Percentiles rank a stretch among this genome's conserved stretches.
Evolutionary conservation across 2,113 vertebrate species (phyloP).

Genomic region (Mandrillus leucophaeus): DNA sequence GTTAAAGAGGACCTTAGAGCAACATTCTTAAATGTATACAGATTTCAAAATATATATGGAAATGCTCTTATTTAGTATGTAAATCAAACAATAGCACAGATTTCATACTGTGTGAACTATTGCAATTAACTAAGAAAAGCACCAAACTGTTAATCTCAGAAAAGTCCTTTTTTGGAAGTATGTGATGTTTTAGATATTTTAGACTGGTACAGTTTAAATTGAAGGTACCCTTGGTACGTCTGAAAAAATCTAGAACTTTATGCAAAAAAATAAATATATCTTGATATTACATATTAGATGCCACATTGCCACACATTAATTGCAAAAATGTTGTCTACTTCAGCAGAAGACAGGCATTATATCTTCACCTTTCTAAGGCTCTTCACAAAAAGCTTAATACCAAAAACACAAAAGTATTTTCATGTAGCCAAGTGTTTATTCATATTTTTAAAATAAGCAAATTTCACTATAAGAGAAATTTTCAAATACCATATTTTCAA

Average conservation of each 20-base stretch:
- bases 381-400: background rate
- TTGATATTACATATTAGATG: background rate
- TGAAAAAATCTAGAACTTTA: background rate
- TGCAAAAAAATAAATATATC: background rate
- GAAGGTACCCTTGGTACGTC: background rate
- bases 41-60: too few species aligned
- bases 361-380: background rate
- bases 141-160: background rate
- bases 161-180: background rate
- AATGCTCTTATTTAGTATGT: background rate
- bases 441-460: background rate
- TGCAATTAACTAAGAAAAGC: background rate
- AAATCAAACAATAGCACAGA: background rate
- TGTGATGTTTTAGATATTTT: background rate
- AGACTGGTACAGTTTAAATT: background rate
- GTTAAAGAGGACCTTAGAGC: background rate
- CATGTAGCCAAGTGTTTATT: background rate
- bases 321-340: background rate
- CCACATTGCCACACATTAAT: background rate
- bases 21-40: background rate
- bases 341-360: background rate
- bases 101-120: background rate
- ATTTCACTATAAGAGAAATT: background rate
- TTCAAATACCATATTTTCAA: too few species aligned
- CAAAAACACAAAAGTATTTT: background rate